These are phyloP conservation scores for Labia minor DNA, from an alignment of 2,888 invertebrate genomes.

Conservation along the genomic window DNA sequence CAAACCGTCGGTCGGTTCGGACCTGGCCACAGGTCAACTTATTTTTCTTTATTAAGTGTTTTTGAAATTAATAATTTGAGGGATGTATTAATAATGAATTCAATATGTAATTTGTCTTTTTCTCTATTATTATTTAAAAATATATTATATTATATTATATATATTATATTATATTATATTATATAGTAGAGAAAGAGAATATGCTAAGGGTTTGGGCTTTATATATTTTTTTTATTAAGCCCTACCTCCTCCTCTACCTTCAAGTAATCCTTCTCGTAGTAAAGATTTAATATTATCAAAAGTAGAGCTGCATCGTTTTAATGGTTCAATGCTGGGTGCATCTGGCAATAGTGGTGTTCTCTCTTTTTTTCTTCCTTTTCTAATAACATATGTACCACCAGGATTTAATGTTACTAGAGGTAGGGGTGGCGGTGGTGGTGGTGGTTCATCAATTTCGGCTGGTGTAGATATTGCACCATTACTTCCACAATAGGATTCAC, in stretches of 20 bases:
- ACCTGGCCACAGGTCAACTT: too few relatives aligned
- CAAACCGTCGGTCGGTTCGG: too few relatives aligned
- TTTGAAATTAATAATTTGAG: too few relatives aligned
- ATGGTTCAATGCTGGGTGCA: conserved; percentile 26
- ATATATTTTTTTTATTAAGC: too few relatives aligned
- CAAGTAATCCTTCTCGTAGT: conserved; percentile 56
- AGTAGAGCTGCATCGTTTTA: conserved; percentile 61
- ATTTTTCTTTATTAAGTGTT: too few relatives aligned
- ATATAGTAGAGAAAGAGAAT: too few relatives aligned
- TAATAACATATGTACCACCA: conserved; percentile 69
- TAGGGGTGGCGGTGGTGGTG: conserved; percentile 30
- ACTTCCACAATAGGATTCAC: conserved; percentile 43
- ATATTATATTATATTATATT: too few relatives aligned
- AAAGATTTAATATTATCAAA: conserved; percentile 67
- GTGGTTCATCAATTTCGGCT: conserved; percentile 20
- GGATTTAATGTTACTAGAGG: conserved; percentile 42
- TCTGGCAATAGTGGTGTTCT: conserved; percentile 37
- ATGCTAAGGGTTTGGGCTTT: too few relatives aligned
- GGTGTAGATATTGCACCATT: conserved; percentile 26
- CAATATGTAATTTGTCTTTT: too few relatives aligned
- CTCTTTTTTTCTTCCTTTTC: conserved; percentile 56
- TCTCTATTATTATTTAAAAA: too few relatives aligned
- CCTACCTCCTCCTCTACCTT: conserved; percentile 29
- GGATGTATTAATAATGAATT: too few relatives aligned
- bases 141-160: too few relatives aligned